Percentiles rank a stretch among this genome's conserved stretches.
Conservation (phyloP, 2,797 vertebrate genomes). For the Percopsis omiscomaycus region DNA sequence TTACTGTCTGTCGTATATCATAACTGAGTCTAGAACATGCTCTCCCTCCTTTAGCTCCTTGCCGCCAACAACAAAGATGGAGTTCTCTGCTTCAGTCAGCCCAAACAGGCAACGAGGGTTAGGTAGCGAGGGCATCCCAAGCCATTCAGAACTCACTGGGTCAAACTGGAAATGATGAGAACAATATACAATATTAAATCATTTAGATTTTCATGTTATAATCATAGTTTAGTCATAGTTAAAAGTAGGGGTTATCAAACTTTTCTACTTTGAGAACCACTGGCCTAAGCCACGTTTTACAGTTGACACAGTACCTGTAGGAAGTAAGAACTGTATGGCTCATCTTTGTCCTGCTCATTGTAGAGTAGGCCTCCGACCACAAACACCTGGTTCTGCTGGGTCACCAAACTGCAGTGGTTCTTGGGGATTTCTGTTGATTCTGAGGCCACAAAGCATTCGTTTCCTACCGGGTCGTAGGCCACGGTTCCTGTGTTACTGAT, state of each 20-base stretch:
- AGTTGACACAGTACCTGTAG: slow-evolving; percentile 82
- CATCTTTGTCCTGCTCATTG: slow-evolving; percentile 89
- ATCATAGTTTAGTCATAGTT: not conserved
- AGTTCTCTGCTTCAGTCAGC: slow-evolving; percentile 89
- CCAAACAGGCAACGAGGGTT: slow-evolving; percentile 94
- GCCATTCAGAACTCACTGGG: slow-evolving; percentile 91
- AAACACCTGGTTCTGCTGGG: slow-evolving; percentile 94
- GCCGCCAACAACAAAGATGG: slow-evolving; percentile 93
- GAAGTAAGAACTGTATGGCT: slow-evolving; percentile 94
- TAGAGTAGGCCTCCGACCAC: slow-evolving; percentile 90
- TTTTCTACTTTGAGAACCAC: too few relatives aligned
- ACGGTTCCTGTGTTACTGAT: slow-evolving; percentile 87
- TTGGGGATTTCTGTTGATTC: slow-evolving; percentile 92
- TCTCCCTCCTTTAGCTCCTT: slow-evolving; percentile 95
- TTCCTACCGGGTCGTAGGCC: slow-evolving; percentile 88
- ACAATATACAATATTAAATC: slow-evolving; percentile 8
- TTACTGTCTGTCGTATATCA: slow-evolving; percentile 97
- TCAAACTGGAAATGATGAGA: slow-evolving; percentile 82
- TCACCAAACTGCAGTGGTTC: slow-evolving; percentile 92
- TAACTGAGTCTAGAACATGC: slow-evolving; percentile 87
- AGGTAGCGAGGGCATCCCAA: slow-evolving; percentile 94
- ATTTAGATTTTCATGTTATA: not conserved
- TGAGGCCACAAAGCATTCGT: slow-evolving; percentile 91
- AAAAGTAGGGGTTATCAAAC: not conserved
- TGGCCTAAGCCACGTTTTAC: too few relatives aligned